Evolutionary conservation across 2,888 invertebrate species (phyloP), one percentile per base, ranked within the genome.

Genomic region (Orthosia incerta): DNA sequence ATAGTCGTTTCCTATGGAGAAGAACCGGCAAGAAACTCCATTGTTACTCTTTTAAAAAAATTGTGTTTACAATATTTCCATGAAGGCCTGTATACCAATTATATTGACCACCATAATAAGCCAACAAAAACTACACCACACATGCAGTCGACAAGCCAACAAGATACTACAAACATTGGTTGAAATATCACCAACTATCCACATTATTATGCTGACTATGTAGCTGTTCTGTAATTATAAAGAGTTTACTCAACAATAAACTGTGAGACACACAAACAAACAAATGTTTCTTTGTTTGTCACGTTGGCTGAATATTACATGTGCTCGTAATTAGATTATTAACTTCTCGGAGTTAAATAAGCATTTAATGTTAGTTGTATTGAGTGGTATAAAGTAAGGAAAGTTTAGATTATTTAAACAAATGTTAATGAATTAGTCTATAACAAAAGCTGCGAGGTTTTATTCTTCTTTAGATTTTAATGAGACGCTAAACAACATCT

Each of bases 191-290:
- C 51, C 81, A 70, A 75, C 72, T 23, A 45, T 12, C 56, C 26
- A 62, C 70, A 86, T 83, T 72, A 84, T 76, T 74, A 86, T 85
- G 83, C 83, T 53, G 66, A 78, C 45, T 55, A 59, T 62, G 82
- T 77, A 59, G 64, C 76, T 78, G 31, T 76, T 85, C 81, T 83
- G 85, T 85, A 85, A 86, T 86, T 86, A 83, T 74, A 86, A 85
- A 73, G 70, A 86, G 83, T 85, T 81, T 81, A 81, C 76, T 74
- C 75, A 81, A 83, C 85, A 83, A 75, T 78, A 73, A 62, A 80
- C 74, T 48, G 66, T 39, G 60, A 66, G 5, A 65, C 70, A 74
- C 48, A 73, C 73, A 73, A 74, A 82, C 73, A 84, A 67, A 74
- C 70, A 71, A 71, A 79, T 74, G 80, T 69, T 82, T 74, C 84